Conservation (phyloP, 2,888 invertebrate species). For the Caradrina clavipalpis region DNA sequence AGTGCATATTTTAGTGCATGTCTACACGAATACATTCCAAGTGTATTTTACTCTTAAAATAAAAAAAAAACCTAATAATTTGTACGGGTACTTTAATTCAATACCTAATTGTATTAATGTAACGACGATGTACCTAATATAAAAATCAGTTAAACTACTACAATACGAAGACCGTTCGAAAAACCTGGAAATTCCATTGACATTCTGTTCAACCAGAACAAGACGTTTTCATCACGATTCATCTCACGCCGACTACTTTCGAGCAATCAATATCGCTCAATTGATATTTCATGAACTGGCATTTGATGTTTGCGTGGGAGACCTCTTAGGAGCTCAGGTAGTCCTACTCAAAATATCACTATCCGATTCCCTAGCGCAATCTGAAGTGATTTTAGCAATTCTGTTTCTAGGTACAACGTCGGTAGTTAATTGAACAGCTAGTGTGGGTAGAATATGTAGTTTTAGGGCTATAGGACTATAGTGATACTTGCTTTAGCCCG, state of each 20-base stretch:
- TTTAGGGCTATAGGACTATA: background rate
- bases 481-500: too few species aligned
- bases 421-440: conserved; percentile 18
- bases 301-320: conserved; percentile 41
- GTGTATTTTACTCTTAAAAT: too few species aligned
- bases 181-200: background rate
- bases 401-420: conserved; percentile 16
- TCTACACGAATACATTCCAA: too few species aligned
- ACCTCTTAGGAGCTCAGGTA: conserved; percentile 17
- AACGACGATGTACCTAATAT: too few species aligned
- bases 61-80: too few species aligned
- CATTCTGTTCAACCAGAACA: conserved; percentile 13
- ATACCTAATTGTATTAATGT: too few species aligned
- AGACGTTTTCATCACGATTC: conserved; percentile 14
- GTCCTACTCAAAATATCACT: conserved; percentile 22
- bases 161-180: too few species aligned
- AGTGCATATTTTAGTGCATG: too few species aligned
- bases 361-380: conserved; percentile 13
- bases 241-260: background rate
- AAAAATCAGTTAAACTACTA: too few species aligned
- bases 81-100: too few species aligned
- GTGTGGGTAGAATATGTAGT: conserved; percentile 7
- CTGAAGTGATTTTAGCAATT: conserved; percentile 29
- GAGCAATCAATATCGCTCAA: conserved; percentile 7
- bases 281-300: conserved; percentile 40